These are phyloP conservation scores for Clepsis dumicolana DNA, from an alignment of 2,888 invertebrate species.

Conservation along the genomic window DNA sequence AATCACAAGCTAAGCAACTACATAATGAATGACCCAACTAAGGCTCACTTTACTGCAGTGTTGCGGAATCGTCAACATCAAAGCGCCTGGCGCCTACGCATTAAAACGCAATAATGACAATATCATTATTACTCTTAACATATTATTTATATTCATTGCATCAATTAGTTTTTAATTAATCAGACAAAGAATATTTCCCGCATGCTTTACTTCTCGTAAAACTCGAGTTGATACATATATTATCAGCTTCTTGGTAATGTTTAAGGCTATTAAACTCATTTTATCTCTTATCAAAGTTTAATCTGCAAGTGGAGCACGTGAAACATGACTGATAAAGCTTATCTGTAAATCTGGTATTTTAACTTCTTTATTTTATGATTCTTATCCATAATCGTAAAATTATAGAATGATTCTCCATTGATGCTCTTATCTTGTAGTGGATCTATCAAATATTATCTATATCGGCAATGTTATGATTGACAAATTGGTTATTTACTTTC, in stretches of 20 bases:
- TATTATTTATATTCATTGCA: conserved; percentile 46
- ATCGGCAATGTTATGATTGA: conserved; percentile 63
- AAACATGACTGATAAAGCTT: conserved; percentile 69
- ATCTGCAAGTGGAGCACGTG: conserved; percentile 69
- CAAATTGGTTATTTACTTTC: conserved; percentile 70
- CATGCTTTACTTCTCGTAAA: not conserved
- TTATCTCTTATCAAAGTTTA: conserved; percentile 72
- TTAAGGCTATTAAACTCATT: conserved; percentile 74
- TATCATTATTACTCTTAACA: conserved; percentile 55
- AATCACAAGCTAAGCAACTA: conserved; percentile 79
- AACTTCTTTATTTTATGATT: conserved; percentile 58
- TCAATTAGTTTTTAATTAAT: conserved; percentile 48
- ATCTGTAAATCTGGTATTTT: conserved; percentile 75
- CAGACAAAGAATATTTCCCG: not conserved
- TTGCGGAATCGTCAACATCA: conserved; percentile 72
- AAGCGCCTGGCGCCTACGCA: conserved; percentile 75
- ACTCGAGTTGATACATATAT: not conserved
- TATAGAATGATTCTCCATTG: conserved; percentile 62
- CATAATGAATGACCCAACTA: conserved; percentile 76
- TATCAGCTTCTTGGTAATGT: conserved; percentile 24
- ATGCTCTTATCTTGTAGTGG: conserved; percentile 67
- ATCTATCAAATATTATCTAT: conserved; percentile 56
- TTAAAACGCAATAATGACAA: conserved; percentile 66
- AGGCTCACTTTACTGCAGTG: conserved; percentile 75
- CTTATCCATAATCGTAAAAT: conserved; percentile 62